These are phyloP conservation scores for Drosophila lacertosa DNA, from an alignment of 1,140 invertebrate species.

Conservation along the genomic window DNA sequence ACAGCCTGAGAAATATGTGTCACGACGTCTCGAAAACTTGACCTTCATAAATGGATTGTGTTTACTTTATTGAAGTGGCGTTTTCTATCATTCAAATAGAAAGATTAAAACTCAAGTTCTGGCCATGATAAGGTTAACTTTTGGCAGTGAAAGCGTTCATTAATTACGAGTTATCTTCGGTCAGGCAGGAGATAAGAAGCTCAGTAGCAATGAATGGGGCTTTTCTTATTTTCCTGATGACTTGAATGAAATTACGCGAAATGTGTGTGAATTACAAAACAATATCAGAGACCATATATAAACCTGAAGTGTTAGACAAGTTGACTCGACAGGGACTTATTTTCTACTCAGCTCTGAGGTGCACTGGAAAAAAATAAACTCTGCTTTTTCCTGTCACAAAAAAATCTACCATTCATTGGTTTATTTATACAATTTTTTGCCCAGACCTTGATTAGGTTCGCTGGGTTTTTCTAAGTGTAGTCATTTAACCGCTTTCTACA, in stretches of 20 bases:
- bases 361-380: not conserved
- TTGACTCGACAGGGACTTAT: too few relatives aligned
- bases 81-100: not conserved
- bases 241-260: not conserved
- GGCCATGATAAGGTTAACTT: conserved; percentile 7
- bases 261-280: not conserved
- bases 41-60: conserved; percentile 3
- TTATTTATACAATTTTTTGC: not conserved
- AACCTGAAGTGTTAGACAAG: not conserved
- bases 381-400: too few relatives aligned
- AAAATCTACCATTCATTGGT: not conserved
- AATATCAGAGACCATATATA: too few relatives aligned
- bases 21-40: not conserved
- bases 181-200: conserved; percentile 5
- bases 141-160: conserved; percentile 20
- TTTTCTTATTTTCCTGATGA: not conserved
- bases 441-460: too few relatives aligned
- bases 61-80: conserved; percentile 1
- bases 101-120: not conserved
- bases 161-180: conserved; percentile 6
- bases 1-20: not conserved
- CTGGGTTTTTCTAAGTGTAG: not conserved
- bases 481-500: not conserved
- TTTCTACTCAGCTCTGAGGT: not conserved
- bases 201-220: conserved; percentile 15